Percentiles rank a stretch among this genome's conserved stretches.
These are phyloP conservation scores for Galendromus occidentalis DNA, from an alignment of 1,140 invertebrate genomes.

Conservation along the genomic window DNA sequence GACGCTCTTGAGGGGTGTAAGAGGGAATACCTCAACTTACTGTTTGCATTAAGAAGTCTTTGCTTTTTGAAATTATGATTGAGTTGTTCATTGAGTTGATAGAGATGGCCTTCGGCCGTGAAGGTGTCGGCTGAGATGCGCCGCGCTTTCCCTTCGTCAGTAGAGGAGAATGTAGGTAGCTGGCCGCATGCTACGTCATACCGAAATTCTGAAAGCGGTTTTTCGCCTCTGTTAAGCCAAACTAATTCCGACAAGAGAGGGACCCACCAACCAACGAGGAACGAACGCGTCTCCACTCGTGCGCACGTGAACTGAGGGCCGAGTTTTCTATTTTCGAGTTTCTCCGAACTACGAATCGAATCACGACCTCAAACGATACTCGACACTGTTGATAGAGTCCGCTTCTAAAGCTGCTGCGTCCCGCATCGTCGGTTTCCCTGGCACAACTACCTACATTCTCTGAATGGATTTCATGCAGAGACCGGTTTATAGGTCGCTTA, in stretches of 20 bases:
- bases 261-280: too few species aligned
- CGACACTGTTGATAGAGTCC: too few species aligned
- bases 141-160: background rate
- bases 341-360: too few species aligned
- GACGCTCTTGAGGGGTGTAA: too few species aligned
- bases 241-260: too few species aligned
- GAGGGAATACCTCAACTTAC: background rate
- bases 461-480: background rate
- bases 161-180: conserved; percentile 10
- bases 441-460: conserved; percentile 15
- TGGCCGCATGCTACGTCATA: conserved; percentile 11
- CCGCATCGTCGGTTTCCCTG: conserved; percentile 16
- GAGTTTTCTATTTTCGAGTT: too few species aligned
- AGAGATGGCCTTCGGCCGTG: conserved; percentile 7
- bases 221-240: background rate
- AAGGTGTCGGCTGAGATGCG: conserved; percentile 2
- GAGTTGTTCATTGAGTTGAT: conserved; percentile 10
- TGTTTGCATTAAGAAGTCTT: conserved; percentile 10
- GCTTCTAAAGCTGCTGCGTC: too few species aligned
- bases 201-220: conserved; percentile 12
- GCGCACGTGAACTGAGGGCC: too few species aligned
- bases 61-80: conserved; percentile 12
- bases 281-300: too few species aligned
- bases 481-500: background rate
- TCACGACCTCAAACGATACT: too few species aligned